Percentiles rank a stretch among this genome's conserved stretches.
Evolutionary conservation across 2,888 invertebrate species (phyloP).

Genomic region (Caenorhabditis sp.): DNA sequence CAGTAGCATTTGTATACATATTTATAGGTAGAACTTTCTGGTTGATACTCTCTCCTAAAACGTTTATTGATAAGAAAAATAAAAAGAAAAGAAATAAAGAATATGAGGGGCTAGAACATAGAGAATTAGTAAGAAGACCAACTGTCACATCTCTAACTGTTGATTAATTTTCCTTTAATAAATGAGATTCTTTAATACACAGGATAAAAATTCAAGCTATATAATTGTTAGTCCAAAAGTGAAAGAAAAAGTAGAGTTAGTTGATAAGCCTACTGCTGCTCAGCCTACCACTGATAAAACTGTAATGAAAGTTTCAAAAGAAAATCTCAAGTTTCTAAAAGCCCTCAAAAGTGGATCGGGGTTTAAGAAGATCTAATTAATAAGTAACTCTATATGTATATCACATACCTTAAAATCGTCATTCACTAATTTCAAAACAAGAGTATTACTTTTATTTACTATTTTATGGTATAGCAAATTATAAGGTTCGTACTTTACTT

Average conservation of each 20-base stretch:
- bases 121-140: conserved; percentile 10
- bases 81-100: conserved; percentile 6
- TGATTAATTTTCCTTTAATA: conserved; percentile 12
- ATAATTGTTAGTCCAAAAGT: conserved; percentile 42
- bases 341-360: conserved; percentile 28
- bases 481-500: conserved; percentile 13
- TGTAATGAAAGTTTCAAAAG: not conserved
- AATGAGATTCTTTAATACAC: conserved; percentile 40
- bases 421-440: conserved; percentile 14
- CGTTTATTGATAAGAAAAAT: conserved; percentile 12
- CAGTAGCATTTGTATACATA: not conserved
- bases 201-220: conserved; percentile 28
- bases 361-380: conserved; percentile 37
- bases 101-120: conserved; percentile 1
- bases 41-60: conserved; percentile 17
- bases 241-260: conserved; percentile 44
- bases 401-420: conserved; percentile 8
- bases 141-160: conserved; percentile 3
- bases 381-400: conserved; percentile 33
- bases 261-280: conserved; percentile 18
- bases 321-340: conserved; percentile 20
- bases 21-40: conserved; percentile 9
- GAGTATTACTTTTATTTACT: conserved; percentile 2
- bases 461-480: conserved; percentile 14
- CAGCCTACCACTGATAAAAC: not conserved